Evolutionary conservation across 2,113 vertebrate species (phyloP).

Genomic region (Crotalus viridis): DNA sequence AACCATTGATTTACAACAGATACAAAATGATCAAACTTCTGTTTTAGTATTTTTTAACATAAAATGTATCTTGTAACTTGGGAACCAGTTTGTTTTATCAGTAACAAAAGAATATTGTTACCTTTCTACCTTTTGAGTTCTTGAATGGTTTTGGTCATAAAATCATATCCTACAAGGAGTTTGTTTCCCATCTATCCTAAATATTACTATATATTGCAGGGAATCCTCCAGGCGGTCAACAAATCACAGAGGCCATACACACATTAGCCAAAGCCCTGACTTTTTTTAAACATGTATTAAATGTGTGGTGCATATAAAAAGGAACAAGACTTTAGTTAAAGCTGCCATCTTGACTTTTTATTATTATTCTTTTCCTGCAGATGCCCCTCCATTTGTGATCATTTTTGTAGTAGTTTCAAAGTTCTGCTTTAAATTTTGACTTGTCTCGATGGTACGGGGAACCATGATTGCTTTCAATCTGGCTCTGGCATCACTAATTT

Average conservation of each 20-base stretch:
- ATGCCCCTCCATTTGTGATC: neutral
- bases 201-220: constrained; percentile 47
- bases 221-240: neutral
- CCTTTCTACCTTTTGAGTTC: constrained; percentile 62
- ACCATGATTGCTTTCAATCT: neutral
- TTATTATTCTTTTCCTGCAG: neutral
- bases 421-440: neutral
- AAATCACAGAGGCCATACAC: neutral
- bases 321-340: neutral
- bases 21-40: constrained; percentile 45
- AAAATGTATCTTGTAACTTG: constrained; percentile 57
- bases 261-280: neutral
- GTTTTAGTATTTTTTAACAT: constrained; percentile 62
- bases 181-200: constrained; percentile 47
- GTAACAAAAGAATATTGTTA: constrained; percentile 64
- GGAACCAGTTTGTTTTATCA: constrained; percentile 65
- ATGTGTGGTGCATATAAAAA: neutral
- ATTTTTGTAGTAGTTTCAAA: neutral
- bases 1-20: constrained; percentile 45
- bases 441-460: neutral
- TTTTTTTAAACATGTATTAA: neutral
- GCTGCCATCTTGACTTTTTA: neutral
- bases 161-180: constrained; percentile 65
- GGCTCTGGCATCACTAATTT: neutral
- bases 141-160: constrained; percentile 63